Base-by-base conservation (phyloP, 2,797 vertebrate species). In the Thunnus albacares region DNA sequence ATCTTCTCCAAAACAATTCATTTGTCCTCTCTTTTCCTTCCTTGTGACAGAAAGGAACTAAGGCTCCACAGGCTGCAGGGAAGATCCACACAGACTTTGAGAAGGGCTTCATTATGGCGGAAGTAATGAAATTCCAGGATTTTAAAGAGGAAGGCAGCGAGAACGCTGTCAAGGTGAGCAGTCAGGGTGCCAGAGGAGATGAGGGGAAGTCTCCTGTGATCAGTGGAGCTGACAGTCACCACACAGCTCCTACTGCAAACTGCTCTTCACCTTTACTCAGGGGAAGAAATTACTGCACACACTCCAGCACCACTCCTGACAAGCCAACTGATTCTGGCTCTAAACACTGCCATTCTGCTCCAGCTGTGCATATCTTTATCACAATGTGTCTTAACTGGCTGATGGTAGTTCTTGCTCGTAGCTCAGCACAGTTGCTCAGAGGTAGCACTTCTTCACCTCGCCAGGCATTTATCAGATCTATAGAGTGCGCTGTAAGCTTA, bases 91-190 rank as follows among this genome's bases (percentile, higher is more conserved):
- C 96, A 41, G 97, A 97, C 95, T 97, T 97, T 91, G 96, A 97
- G 96, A 97, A 96, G 93, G 97, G 97, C 94, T 99, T 99, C 96
- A 97, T 99, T 97, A 98, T 97, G 97, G 97, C 96, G 89, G 96
- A 97, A 96, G 97, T 98, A 96, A 98, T 98, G 97, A 98, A 99
- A 97, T 98, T 97, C 20, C 96, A 95, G 92, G 97, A 97, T 96
- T 97, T 98, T 97, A 97, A 98, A 97, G 97, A 97, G 92, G 97
- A 96, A 95, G 97, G 97, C 89, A 96, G 96, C 78, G 97, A 98
- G 96, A 94, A 77, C 89, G 96, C 97, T 89, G 97, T 97, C 94
- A 98, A 98, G 97, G 98, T 98, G 96, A 98, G 97, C 96, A 88
- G 97, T 97, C 94, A 97, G 96, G 95, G 96, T 97, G 95, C 90